phyloP scores from a whole-genome alignment of 2,888 invertebrate genomes.

The Eudemis profundana region DNA sequence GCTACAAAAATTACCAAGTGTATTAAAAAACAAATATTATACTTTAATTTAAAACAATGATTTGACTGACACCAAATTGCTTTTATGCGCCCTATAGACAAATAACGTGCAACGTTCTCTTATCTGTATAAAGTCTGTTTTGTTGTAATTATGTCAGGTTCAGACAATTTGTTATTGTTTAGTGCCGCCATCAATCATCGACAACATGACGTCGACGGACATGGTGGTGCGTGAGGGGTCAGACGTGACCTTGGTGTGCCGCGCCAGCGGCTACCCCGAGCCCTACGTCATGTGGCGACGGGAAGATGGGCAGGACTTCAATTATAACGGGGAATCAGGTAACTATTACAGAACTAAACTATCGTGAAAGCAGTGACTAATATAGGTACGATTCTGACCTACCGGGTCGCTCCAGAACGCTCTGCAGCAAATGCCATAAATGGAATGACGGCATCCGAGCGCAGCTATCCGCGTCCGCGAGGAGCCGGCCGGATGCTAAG shows the following conservation, averaged over 20 bases:
- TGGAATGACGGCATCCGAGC: too few relatives aligned
- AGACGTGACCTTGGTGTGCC: slow-evolving; percentile 94
- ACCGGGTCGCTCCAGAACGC: too few relatives aligned
- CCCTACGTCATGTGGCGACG: slow-evolving; percentile 97
- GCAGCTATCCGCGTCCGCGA: too few relatives aligned
- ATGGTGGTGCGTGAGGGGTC: slow-evolving; percentile 95
- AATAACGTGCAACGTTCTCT: background rate
- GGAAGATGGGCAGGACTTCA: slow-evolving; percentile 95
- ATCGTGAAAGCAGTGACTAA: too few relatives aligned
- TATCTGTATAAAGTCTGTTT: slow-evolving; percentile 18
- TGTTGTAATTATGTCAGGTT: slow-evolving; percentile 29
- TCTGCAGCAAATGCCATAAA: too few relatives aligned
- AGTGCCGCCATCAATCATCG: slow-evolving; percentile 97
- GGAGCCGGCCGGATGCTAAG: too few relatives aligned
- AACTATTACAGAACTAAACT: slow-evolving; percentile 45
- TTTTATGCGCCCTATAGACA: background rate
- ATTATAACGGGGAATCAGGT: slow-evolving; percentile 95
- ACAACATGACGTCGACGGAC: slow-evolving; percentile 95
- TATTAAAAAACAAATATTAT: too few relatives aligned
- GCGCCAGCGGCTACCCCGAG: slow-evolving; percentile 94
- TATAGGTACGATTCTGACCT: too few relatives aligned
- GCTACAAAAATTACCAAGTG: too few relatives aligned
- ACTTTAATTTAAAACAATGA: too few relatives aligned
- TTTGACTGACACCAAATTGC: background rate
- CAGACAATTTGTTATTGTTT: slow-evolving; percentile 43